Evolutionary conservation across 1,140 invertebrate species (phyloP).

Genomic region (Aphelenchoides avenae): DNA sequence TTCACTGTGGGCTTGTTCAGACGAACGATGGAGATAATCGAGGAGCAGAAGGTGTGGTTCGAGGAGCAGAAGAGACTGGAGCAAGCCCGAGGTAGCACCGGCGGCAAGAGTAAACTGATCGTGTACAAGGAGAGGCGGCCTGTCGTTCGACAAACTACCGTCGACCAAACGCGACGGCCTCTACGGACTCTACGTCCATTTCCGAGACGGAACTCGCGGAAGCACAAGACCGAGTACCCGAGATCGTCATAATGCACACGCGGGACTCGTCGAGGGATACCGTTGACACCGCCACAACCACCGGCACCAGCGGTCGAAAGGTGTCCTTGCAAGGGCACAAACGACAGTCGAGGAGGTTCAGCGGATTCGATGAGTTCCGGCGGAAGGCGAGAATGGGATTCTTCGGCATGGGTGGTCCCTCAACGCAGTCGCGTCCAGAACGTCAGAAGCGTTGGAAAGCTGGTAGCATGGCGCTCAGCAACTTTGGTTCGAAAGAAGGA

Average conservation of each 20-base stretch:
- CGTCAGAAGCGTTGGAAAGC: no score
- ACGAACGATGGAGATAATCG: slow-evolving; percentile 45
- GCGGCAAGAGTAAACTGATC: slow-evolving; percentile 25
- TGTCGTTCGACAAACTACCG: neutral
- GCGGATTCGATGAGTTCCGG: no score
- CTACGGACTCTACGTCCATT: neutral
- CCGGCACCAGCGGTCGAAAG: slow-evolving; percentile 12
- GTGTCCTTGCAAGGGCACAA: no score
- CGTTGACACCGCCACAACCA: slow-evolving; percentile 21
- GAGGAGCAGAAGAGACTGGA: slow-evolving; percentile 18
- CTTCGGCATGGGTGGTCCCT: no score
- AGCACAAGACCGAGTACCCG: slow-evolving; percentile 31
- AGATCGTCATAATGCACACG: slow-evolving; percentile 47
- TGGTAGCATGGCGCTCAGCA: no score
- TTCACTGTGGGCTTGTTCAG: slow-evolving; percentile 14
- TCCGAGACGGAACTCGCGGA: slow-evolving; percentile 26
- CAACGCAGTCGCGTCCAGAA: no score
- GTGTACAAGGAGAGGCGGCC: slow-evolving; percentile 31
- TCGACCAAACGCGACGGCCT: neutral
- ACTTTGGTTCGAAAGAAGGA: no score
- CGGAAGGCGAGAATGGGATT: no score
- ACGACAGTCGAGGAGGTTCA: no score
- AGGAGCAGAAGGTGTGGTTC: slow-evolving; percentile 45
- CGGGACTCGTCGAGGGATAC: slow-evolving; percentile 37
- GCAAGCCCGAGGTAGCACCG: no score